These are phyloP conservation scores for Varecia variegata DNA, from an alignment of 2,797 vertebrate genomes.

Conservation along the genomic window DNA sequence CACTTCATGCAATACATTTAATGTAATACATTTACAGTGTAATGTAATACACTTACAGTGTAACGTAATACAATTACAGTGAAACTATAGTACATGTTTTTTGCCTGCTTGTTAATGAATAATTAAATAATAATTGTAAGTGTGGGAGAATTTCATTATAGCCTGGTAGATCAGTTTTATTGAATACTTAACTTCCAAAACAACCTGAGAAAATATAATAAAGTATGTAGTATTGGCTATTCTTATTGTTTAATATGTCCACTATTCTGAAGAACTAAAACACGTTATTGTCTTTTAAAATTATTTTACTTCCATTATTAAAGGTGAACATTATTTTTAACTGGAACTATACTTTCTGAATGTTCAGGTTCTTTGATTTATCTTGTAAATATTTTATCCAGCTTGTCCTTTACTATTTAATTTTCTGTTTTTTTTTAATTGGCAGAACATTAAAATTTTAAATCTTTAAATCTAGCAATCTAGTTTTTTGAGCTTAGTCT, in stretches of 20 bases:
- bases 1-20: neutral
- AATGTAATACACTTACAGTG: too few relatives aligned
- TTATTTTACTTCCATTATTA: neutral
- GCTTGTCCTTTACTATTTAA: neutral
- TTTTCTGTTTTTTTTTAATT: neutral
- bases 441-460: neutral
- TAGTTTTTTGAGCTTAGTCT: neutral
- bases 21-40: too few relatives aligned
- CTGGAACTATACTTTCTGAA: neutral
- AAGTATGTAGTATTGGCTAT: neutral
- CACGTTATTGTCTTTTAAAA: neutral
- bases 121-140: neutral
- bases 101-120: neutral
- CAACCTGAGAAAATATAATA: neutral
- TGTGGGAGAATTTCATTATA: neutral
- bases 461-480: neutral
- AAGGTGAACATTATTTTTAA: neutral
- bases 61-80: too few relatives aligned
- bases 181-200: constrained; percentile 12
- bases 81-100: neutral
- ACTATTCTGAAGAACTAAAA: neutral
- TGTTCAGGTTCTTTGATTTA: neutral
- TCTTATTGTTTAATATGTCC: neutral
- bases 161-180: neutral
- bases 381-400: neutral